Evolutionary conservation across 1,140 invertebrate species (phyloP).

Genomic region (Streblospio benedicti): DNA sequence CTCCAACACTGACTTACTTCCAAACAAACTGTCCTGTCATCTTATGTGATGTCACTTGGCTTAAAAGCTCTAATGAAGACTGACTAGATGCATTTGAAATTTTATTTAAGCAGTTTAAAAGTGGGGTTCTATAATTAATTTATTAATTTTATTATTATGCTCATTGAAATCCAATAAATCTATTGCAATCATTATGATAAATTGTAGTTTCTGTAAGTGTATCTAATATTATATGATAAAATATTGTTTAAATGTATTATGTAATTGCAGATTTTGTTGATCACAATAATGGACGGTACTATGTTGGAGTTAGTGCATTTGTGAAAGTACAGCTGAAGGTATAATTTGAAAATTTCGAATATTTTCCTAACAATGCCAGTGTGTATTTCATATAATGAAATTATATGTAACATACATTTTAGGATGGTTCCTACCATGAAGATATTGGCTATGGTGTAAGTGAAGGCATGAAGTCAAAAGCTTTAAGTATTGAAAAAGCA

Average conservation of each 20-base stretch:
- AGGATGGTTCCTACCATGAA: conserved; percentile 50
- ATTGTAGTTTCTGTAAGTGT: neutral
- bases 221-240: no score
- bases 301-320: conserved; percentile 49
- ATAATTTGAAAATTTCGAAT: neutral
- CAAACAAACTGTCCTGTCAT: neutral
- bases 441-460: conserved; percentile 51
- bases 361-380: neutral
- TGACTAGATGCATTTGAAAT: no score
- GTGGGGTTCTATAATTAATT: no score
- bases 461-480: conserved; percentile 50
- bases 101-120: no score
- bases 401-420: neutral
- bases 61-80: no score
- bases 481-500: conserved; percentile 48
- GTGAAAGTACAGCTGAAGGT: conserved; percentile 49
- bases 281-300: conserved; percentile 45
- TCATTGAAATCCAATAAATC: no score
- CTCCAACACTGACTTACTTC: no score
- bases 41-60: neutral
- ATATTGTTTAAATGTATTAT: no score
- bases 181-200: neutral
- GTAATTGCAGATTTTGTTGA: conserved; percentile 47
- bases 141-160: neutral
- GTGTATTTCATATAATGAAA: neutral